Evolutionary conservation across 2,888 invertebrate genomes (phyloP), one percentile per base, ranked within the genome.

Genomic region (Amaurobius ferox): DNA sequence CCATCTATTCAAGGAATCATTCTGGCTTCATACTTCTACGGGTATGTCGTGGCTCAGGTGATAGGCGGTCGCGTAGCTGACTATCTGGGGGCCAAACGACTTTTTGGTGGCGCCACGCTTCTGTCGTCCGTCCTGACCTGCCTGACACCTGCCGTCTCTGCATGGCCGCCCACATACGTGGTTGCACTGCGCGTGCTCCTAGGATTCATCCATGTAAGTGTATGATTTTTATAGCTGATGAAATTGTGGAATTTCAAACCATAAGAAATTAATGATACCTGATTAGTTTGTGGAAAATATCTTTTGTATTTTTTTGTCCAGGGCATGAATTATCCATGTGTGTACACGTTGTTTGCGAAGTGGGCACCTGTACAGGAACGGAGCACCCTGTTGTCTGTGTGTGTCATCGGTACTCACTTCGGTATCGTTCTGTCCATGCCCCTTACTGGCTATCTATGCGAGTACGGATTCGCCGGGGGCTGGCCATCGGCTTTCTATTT

Each of bases 401-500:
- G 87, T 26, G 79, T 78, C 3, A 83, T 85, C 0, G 88, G 88
- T 13, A 87, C 83, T 0, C 87, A 88, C 16, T 79, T 87, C 6
- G 88, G 88, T 0, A 74, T 86, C 0, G 85, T 88, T 7, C 30
- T 94, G 7, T 93, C 93, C 0, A 93, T 93, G 88, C 94, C 94
- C 0, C 87, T 94, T 28, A 92, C 93, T 2, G 93, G 93, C 28
- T 91, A 92, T 23, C 90, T 94, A 7, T 94, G 94, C 89, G 91
- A 93, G 83, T 92, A 92, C 78, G 93, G 92, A 1, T 92, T 92
- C 88, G 92, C 91, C 88, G 93, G 92, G 7, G 93, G 94, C 16
- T 94, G 94, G 94, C 92, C 93, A 0, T 92, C 92, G 11, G 93
- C 94, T 5, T 94, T 96, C 91, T 96, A 96, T 90, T 94, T 95